Conservation (phyloP, 2,797 vertebrate species). For the Sylvia borin region DNA sequence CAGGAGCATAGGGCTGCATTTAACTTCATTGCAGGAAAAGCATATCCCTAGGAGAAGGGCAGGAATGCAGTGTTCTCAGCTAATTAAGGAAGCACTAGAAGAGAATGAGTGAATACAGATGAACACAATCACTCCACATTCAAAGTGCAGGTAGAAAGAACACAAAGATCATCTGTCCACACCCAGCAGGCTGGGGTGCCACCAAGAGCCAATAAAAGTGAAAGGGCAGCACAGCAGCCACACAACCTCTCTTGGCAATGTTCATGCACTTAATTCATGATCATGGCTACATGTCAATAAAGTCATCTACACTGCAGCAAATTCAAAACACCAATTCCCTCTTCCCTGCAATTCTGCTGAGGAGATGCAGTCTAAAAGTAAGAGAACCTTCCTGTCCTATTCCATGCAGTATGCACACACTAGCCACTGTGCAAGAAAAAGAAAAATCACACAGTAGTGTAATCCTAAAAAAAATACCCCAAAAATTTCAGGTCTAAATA, state of each 20-base stretch:
- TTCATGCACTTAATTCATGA: neutral
- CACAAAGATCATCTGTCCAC: neutral
- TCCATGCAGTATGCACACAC: neutral
- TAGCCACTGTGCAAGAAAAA: neutral
- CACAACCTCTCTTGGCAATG: neutral
- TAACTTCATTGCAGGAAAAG: neutral
- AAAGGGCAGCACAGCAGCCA: neutral
- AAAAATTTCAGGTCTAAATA: neutral
- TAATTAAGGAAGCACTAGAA: neutral
- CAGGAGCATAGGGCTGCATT: neutral
- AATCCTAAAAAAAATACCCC: neutral
- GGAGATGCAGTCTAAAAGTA: neutral
- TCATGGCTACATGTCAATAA: neutral
- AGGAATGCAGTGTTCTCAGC: neutral
- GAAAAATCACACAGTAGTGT: neutral
- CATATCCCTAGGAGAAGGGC: neutral
- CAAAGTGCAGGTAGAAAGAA: neutral
- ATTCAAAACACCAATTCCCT: neutral
- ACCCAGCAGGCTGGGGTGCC: neutral
- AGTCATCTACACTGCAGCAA: neutral
- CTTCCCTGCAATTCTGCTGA: neutral
- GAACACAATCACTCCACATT: neutral
- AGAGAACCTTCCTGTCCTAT: neutral
- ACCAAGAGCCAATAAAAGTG: neutral
- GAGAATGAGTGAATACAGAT: neutral